Base-by-base conservation (phyloP, 2,888 invertebrate species). In the Chrysolina oricalcia region DNA sequence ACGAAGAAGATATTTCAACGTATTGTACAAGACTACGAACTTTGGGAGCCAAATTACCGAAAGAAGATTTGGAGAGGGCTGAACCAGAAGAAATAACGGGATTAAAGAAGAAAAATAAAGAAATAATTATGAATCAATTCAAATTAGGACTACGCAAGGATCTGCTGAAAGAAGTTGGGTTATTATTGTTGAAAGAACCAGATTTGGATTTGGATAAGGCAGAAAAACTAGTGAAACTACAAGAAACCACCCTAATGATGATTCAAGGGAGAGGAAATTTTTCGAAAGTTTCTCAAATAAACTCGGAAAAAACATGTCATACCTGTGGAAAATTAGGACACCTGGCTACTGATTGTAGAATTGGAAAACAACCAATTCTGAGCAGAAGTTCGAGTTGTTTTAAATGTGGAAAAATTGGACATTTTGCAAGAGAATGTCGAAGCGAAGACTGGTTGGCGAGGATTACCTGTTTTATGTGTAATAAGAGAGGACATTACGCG, bases 81-180 rank as follows among this genome's bases (percentile, higher is more conserved):
- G 19, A 21, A 0, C 56, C 13, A 6, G 23, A 62, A 4, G 43
- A 76, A 68, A 21, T 66, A 13, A 27, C 74, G 10, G 66, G 69
- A 19, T 9, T 72, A 6, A 72, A 27, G n/a, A 65, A 70, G 23
- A 68, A 67, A 65, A 69, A 41, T 56, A 23, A 46, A 50, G 35
- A 74, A 4, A 3, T 74, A 13, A 8, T 74, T 2, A 19, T 74
- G 15, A 77, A 72, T 48, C 72, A 76, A 48, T 76, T 76, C n/a
- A 76, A 76, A 43, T 17, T 67, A 17, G 74, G 65, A 27, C 17
- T 71, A 48, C 13, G 35, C 8, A 74, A 64, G 53, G 56, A 70
- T 3, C 13, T 27, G 27, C 27, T 27, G 5, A 27, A 27, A 5
- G 27, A 27, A 27, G 27, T 27, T 27, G 27, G 27, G 5, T 5